phyloP scores from a whole-genome alignment of 2,113 vertebrate genomes.

The Cynoglossus semilaevis region DNA sequence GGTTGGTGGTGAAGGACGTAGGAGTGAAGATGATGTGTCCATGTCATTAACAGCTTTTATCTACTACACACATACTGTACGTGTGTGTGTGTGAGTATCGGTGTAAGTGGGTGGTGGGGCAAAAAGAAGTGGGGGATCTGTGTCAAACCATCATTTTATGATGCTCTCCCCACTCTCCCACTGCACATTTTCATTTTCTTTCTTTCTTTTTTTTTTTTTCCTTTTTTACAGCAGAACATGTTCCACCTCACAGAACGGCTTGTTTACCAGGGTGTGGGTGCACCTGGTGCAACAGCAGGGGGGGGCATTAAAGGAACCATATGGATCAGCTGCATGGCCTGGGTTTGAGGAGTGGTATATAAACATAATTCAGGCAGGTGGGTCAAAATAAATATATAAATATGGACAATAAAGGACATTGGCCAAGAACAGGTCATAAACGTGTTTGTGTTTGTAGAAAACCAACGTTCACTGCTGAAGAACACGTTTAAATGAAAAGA shows the following conservation, averaged over 20 bases:
- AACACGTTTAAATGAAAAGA: too few species aligned
- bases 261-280: conserved; percentile 42
- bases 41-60: neutral
- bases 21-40: neutral
- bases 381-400: too few species aligned
- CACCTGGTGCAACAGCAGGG: conserved; percentile 62
- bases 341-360: conserved; percentile 10
- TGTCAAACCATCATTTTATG: conserved; percentile 6
- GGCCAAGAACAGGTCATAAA: too few species aligned
- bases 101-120: neutral
- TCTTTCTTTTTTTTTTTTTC: neutral
- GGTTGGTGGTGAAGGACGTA: neutral
- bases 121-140: neutral
- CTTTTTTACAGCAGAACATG: conserved; percentile 27
- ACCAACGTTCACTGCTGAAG: too few species aligned
- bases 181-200: conserved; percentile 13
- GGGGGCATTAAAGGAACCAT: conserved; percentile 31
- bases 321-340: conserved; percentile 22
- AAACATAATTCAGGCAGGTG: too few species aligned
- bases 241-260: conserved; percentile 39
- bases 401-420: too few species aligned
- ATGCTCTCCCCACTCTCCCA: conserved; percentile 16
- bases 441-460: too few species aligned
- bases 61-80: neutral
- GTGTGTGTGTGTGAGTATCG: neutral